Evolutionary conservation across 1,140 invertebrate species (phyloP), one percentile per base, ranked within the genome.

Genomic region (Asbolus verrucosus): DNA sequence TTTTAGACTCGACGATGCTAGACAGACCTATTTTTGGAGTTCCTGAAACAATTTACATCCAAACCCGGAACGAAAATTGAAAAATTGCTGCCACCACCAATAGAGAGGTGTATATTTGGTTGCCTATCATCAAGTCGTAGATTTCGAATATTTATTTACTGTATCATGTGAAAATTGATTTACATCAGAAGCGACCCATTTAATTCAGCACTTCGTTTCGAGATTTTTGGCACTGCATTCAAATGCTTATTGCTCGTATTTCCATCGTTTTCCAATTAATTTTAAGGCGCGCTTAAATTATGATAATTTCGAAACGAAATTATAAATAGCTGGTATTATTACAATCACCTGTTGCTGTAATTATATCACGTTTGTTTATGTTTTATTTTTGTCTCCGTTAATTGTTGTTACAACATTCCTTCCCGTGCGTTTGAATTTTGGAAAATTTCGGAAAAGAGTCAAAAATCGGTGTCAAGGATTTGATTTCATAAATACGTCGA

Each of bases 281-380:
- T 30, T 30, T 30, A 30, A 30, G 4, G 27, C 9, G 27, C 9
- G n/a, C 27, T 8, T 30, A 30, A 30, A 30, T 5, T 30, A 30
- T 30, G 9, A 30, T 30, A 30, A 11, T 36, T 36, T 36, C 43
- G 16, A n/a, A 50, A 50, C 6, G 15, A 21, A 50, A 21, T 50
- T n/a, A 6, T 6, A 6, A 41, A 5, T 21, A 9, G 38, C 18
- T 9, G 4, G 21, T 36, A 36, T 36, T 36, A 8, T 2, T 11
- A 50, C 15, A 24, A 54, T 27, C 46, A 54, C 46, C 46, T 54
- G 46, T 54, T 54, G 19, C n/a, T n/a, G n/a, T 19, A 54, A 27
- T 24, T 24, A 27, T 54, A 21, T 54, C 46, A 13, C 9, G 46
- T 54, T 27, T 54, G 46, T 54, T 54, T 19, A 30, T 13, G 46